These are phyloP conservation scores for Agrotis segetum DNA, from an alignment of 2,888 invertebrate genomes.

Conservation along the genomic window DNA sequence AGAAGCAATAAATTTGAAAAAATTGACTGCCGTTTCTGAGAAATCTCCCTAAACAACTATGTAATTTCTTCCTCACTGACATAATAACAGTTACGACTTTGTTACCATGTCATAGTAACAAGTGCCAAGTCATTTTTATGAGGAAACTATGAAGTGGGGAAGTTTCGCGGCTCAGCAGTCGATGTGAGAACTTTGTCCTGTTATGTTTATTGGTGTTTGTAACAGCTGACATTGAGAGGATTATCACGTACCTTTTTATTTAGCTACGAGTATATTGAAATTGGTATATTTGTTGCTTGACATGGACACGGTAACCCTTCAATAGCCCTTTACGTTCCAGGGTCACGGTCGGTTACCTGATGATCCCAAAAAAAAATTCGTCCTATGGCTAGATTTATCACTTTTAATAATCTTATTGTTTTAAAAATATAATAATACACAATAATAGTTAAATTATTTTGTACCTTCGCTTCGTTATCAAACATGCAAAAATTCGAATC, in stretches of 20 bases:
- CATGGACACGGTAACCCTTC: no score
- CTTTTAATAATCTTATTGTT: no score
- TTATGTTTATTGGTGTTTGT: conserved; percentile 36
- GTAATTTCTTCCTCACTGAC: conserved; percentile 1
- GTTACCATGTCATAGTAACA: conserved; percentile 7
- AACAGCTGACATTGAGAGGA: conserved; percentile 29
- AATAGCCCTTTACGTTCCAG: no score
- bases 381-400: no score
- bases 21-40: not conserved
- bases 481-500: no score
- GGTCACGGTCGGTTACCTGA: no score
- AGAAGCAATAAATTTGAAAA: no score
- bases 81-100: conserved; percentile 49
- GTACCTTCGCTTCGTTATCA: no score
- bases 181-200: conserved; percentile 46
- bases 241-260: conserved; percentile 6
- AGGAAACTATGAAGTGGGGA: conserved; percentile 62
- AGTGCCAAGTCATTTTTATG: conserved; percentile 56
- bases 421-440: no score
- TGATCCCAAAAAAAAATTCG: no score
- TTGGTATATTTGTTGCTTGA: not conserved
- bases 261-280: not conserved
- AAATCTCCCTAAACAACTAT: not conserved
- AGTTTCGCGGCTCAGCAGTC: conserved; percentile 47
- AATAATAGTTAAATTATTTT: not conserved